Base-by-base conservation (phyloP, 2,888 invertebrate species). In the Caenorhabditis imperialis region DNA sequence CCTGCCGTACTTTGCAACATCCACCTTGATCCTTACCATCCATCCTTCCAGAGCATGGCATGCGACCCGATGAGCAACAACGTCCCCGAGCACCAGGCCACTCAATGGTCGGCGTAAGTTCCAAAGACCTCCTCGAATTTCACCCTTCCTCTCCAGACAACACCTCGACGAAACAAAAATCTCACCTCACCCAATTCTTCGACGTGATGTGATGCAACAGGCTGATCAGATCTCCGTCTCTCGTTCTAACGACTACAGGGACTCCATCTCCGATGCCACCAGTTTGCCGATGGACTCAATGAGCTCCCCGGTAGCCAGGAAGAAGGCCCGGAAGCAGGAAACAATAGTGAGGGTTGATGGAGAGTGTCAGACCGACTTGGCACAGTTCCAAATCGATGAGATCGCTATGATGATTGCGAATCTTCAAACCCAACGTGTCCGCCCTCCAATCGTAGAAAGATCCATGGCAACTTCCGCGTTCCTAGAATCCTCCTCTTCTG, bases 231-330 rank as follows among this genome's bases (percentile, higher is more conserved):
- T 51, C 12, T 37, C 61, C 1, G 25, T 67, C 2, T 74, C 67
- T 0, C 33, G 61, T 12, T 62, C 63, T 1, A 70, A 71, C 22
- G 75, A 75, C 47, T 77, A 69, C 42, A 61, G 77, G n/a, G 84
- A 85, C 42, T 84, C 85, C 0, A 78, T 86, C 25, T 84, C 84
- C 10, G 85, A 85, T 51, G 85, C 85, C 22, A 85, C 85, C 16
- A 84, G 84, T 33, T 65, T 86, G 14, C 86, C 86, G 16, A 76
- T 84, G 65, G 86, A 86, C 51, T 84, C 85, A 14, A 77, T 83
- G 50, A 81, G 74, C 30, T 48, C 76, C 4, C 57, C 69, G 48
- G 44, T 48, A 10, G 44, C 67, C 53, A 47, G 50, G 50, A 51
- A 58, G 23, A 38, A 27, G 47, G 47, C 35, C 18, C 20, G 42